Conservation (phyloP, 2,797 vertebrate species). For the Heteromormyrus szaboi region DNA sequence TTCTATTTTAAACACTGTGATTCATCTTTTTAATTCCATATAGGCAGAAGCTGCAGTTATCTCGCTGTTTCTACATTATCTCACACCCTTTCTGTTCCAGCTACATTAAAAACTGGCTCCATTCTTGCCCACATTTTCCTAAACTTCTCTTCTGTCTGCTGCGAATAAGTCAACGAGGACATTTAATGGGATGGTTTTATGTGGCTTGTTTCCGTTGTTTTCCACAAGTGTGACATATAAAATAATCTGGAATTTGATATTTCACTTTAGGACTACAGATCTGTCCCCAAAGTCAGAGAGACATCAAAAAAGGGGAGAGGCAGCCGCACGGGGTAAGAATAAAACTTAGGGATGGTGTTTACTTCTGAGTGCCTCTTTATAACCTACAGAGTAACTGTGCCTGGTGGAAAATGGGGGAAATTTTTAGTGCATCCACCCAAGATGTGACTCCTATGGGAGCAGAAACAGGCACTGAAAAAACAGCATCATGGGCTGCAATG, state of each 20-base stretch:
- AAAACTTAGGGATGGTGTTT: neutral
- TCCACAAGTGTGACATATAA: slow-evolving; percentile 11
- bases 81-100: slow-evolving; percentile 2
- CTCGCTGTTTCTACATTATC: neutral
- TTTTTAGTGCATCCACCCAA: slow-evolving; percentile 15
- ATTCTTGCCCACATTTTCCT: slow-evolving; percentile 15
- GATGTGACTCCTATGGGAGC: neutral
- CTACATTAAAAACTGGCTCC: neutral
- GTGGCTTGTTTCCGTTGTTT: slow-evolving; percentile 18
- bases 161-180: neutral
- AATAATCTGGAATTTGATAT: neutral
- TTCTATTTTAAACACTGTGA: slow-evolving; percentile 7
- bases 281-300: neutral
- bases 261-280: neutral
- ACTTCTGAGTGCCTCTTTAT: neutral
- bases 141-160: neutral
- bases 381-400: neutral
- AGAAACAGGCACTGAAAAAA: neutral
- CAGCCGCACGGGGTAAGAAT: neutral
- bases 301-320: neutral
- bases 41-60: neutral
- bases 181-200: slow-evolving; percentile 31
- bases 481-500: neutral
- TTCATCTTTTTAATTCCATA: neutral
- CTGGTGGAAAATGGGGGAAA: neutral